phyloP scores from a whole-genome alignment of 2,113 vertebrate species.

The Siphamia tubifer region DNA sequence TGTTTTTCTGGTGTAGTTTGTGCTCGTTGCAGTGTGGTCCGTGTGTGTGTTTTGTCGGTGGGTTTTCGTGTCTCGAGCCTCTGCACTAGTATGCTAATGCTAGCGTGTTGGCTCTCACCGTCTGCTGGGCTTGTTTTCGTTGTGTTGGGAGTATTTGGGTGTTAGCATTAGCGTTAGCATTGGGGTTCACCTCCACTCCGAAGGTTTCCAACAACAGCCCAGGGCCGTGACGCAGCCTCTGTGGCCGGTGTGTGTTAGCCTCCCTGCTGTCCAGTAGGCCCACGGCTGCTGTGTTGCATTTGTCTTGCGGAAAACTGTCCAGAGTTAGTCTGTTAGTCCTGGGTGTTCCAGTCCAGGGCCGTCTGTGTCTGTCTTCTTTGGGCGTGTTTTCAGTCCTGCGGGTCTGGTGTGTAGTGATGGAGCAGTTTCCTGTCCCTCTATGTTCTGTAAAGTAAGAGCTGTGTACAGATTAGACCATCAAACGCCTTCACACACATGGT shows the following conservation, averaged over 20 bases:
- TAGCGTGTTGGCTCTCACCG: slow-evolving; percentile 4
- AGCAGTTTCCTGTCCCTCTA: slow-evolving; percentile 30
- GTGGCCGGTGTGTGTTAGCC: slow-evolving; percentile 12
- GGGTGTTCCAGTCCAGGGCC: neutral
- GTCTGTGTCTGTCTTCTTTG: neutral
- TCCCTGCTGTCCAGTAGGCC: slow-evolving; percentile 25
- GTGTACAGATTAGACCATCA: too few species aligned
- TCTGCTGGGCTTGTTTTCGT: neutral
- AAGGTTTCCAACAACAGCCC: neutral
- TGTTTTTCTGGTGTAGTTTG: neutral
- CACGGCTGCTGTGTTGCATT: slow-evolving; percentile 1
- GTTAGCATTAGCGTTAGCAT: too few species aligned
- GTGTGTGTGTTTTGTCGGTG: slow-evolving; percentile 3
- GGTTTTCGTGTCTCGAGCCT: slow-evolving; percentile 4
- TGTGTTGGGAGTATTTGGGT: neutral
- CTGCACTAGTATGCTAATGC: slow-evolving; percentile 38
- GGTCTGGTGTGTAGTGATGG: slow-evolving; percentile 20
- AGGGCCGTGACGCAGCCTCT: neutral
- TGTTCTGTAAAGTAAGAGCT: slow-evolving; percentile 8
- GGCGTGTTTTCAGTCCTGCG: slow-evolving; percentile 20
- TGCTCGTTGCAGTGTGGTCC: neutral
- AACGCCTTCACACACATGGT: too few species aligned
- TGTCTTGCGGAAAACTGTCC: neutral
- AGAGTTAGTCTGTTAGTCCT: neutral
- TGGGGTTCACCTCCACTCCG: too few species aligned